These are phyloP conservation scores for Pardosa pseudoannulata DNA, from an alignment of 2,888 invertebrate genomes.

Conservation along the genomic window DNA sequence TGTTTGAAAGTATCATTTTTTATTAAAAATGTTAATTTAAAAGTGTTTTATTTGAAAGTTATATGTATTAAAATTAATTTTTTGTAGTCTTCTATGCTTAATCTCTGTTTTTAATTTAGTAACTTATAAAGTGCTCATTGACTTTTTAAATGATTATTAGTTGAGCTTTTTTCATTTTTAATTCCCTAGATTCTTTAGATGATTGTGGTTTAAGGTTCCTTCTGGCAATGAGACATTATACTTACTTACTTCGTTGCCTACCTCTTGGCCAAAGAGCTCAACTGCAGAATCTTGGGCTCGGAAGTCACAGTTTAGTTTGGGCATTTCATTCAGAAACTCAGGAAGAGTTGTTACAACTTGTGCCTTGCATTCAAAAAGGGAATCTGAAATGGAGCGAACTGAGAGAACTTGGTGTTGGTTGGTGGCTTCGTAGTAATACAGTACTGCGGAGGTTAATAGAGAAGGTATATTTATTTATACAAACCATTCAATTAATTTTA, in stretches of 20 bases:
- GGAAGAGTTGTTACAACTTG: conserved; percentile 92
- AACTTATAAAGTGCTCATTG: too few species aligned
- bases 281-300: conserved; percentile 87
- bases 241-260: conserved; percentile 93
- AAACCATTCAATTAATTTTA: too few species aligned
- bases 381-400: conserved; percentile 89
- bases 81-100: too few species aligned
- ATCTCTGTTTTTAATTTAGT: too few species aligned
- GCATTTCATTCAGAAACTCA: conserved; percentile 99
- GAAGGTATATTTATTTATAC: conserved; percentile 81
- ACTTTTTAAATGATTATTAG: too few species aligned
- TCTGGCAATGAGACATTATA: conserved; percentile 97
- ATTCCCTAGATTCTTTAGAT: conserved; percentile 82
- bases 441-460: conserved; percentile 90
- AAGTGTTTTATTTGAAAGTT: too few species aligned
- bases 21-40: too few species aligned
- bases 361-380: conserved; percentile 82
- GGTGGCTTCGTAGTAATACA: conserved; percentile 94
- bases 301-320: conserved; percentile 91
- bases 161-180: background rate
- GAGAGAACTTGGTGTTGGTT: conserved; percentile 93
- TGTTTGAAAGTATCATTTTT: too few species aligned
- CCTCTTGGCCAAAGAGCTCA: conserved; percentile 91
- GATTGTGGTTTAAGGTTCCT: conserved; percentile 98
- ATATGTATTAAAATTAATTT: too few species aligned